Evolutionary conservation across 2,797 vertebrate species (phyloP), one percentile per base, ranked within the genome.

Genomic region (Pipistrellus pipistrellus): DNA sequence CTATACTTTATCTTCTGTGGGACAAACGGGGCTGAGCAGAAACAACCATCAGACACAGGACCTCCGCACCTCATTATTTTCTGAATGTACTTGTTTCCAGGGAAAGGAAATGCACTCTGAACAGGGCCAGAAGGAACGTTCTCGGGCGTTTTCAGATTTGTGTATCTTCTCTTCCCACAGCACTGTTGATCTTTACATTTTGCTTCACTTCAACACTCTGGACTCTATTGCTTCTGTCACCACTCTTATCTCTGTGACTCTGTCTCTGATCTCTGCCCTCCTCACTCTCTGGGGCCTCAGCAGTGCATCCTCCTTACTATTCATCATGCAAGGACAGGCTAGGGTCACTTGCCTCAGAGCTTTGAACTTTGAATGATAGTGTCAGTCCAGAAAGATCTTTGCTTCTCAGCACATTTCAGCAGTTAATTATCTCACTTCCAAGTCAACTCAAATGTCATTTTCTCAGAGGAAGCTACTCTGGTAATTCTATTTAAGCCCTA

Each of bases 381-480:
- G 89, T 93, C 51, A 4, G 35, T 51, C n/a, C n/a, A 30, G n/a
- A 82, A 97, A 93, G 51, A 14, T 14, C 69, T 77, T 71, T 83
- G 6, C 32, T 23, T 62, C 35, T 38, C 8, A 64, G 2, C 32
- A 38, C 46, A 73, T 94, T 92, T 85, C 85, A 66, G 20, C 27
- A 51, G 48, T 77, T 75, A 53, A 66, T 59, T 92, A 80, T 30
- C 25, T 88, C 11, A 35, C 38, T 66, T 91, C 38, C 18, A 46
- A 83, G 46, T 75, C 48, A 53, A n/a, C 21, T 89, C 17, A 85
- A 32, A 32, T n/a, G 25, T 88, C 44, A 35, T 30, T 71, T 84
- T 91, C 68, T 91, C 38, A 21, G 59, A 35, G 3, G 4, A 85
- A 81, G 23, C 35, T 23, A 69, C 25, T 84, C 66, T 55, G 35